Conservation (phyloP, 2,888 invertebrate species). For the Patella depressa region DNA sequence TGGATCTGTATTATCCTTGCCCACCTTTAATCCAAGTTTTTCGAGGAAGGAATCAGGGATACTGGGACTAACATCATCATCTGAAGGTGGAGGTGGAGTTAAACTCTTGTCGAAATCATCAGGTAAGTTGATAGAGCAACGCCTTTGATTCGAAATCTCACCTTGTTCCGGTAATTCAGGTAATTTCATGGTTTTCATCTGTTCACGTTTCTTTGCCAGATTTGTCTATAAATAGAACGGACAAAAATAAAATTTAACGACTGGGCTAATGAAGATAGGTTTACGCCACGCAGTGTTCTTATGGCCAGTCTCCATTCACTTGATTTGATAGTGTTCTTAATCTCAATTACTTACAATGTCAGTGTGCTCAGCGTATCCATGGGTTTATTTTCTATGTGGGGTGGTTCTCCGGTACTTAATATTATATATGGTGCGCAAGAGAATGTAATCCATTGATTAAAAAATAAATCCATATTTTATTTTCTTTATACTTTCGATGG, state of each 20-base stretch:
- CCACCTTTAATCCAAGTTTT: slow-evolving; percentile 45
- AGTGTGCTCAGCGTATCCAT: too few species aligned
- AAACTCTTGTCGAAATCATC: slow-evolving; percentile 11
- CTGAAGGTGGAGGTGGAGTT: slow-evolving; percentile 28
- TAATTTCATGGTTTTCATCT: slow-evolving; percentile 55
- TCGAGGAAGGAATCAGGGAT: slow-evolving; percentile 51
- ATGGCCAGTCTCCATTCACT: too few species aligned
- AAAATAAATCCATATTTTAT: too few species aligned
- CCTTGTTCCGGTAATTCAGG: slow-evolving; percentile 56
- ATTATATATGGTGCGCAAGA: too few species aligned
- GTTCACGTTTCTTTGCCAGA: slow-evolving; percentile 58
- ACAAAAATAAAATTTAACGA: neutral
- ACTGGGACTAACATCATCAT: slow-evolving; percentile 50
- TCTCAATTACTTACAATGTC: too few species aligned
- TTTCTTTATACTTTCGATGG: too few species aligned
- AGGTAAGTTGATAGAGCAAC: neutral
- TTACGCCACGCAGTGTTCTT: too few species aligned
- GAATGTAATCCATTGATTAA: too few species aligned
- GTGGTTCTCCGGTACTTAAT: too few species aligned
- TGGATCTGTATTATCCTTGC: slow-evolving; percentile 17
- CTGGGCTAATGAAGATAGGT: too few species aligned
- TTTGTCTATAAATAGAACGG: slow-evolving; percentile 51
- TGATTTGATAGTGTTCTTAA: too few species aligned
- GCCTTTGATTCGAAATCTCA: slow-evolving; percentile 37
- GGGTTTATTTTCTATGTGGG: too few species aligned